A percentile compares a stretch with the other conserved stretches of the same genome.
Evolutionary conservation across 2,113 vertebrate species (phyloP).

Genomic region (Callocephalon fimbriatum): DNA sequence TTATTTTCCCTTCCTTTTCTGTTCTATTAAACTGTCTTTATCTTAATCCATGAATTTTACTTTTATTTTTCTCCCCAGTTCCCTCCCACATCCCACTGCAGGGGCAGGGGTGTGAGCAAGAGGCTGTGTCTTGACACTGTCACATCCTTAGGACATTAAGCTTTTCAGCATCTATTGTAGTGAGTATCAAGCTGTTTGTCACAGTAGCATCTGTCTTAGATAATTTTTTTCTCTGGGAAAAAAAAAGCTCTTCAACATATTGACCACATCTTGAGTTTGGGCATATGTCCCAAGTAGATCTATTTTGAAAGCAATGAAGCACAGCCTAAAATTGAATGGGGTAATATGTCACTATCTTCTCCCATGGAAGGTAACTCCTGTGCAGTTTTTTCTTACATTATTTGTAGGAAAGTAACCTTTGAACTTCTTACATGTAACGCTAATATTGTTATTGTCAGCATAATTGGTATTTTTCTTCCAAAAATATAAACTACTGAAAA

Average conservation of each 20-base stretch:
- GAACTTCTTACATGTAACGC: background rate
- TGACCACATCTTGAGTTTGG: constrained; percentile 53
- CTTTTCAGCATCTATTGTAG: background rate
- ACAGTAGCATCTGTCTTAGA: constrained; percentile 15
- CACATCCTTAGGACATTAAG: background rate
- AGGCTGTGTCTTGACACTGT: background rate
- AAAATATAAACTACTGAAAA: background rate
- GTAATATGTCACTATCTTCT: background rate
- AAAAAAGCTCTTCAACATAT: background rate
- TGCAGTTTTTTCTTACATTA: background rate
- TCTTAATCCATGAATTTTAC: background rate
- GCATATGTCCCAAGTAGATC: constrained; percentile 7
- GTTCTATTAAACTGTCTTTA: background rate
- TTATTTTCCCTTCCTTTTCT: background rate
- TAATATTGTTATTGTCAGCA: background rate
- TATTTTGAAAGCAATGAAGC: constrained; percentile 27
- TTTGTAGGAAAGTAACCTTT: background rate
- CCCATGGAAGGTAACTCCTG: background rate
- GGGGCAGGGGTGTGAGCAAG: background rate
- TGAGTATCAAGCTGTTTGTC: constrained; percentile 16
- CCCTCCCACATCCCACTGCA: background rate
- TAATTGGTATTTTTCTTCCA: background rate
- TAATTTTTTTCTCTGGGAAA: constrained; percentile 5
- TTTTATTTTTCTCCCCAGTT: background rate
- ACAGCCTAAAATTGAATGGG: background rate